Evolutionary conservation across 2,888 invertebrate species (phyloP).

Genomic region (Ectemnius lituratus): DNA sequence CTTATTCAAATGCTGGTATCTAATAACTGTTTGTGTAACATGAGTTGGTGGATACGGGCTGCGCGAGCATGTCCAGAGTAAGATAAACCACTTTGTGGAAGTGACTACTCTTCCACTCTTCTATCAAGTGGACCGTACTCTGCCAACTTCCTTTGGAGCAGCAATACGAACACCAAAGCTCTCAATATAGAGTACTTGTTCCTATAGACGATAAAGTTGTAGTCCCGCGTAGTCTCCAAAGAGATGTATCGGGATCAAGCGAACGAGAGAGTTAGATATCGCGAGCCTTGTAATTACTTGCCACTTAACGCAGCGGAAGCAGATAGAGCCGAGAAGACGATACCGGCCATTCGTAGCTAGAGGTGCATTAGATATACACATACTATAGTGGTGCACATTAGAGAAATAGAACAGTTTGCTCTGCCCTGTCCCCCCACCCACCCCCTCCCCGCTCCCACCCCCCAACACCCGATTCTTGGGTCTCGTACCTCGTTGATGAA

Average conservation of each 20-base stretch:
- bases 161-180: conserved; percentile 44
- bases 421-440: not conserved
- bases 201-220: conserved; percentile 20
- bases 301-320: not conserved
- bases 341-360: not conserved
- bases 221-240: not conserved
- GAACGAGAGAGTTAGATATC: not conserved
- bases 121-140: conserved; percentile 24
- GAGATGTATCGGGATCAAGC: not conserved
- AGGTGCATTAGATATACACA: not conserved
- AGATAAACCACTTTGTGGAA: conserved; percentile 6
- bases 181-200: conserved; percentile 31
- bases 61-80: conserved; percentile 38
- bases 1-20: conserved; percentile 42
- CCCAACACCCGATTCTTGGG: no score
- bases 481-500: not conserved
- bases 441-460: no score
- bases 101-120: not conserved
- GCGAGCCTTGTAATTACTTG: not conserved
- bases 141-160: conserved; percentile 17
- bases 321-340: no score
- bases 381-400: not conserved
- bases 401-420: not conserved
- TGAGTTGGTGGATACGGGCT: conserved; percentile 49
- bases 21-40: conserved; percentile 49